Base-by-base conservation (phyloP, 2,113 vertebrate species). In the Phalacrocorax carbo region DNA sequence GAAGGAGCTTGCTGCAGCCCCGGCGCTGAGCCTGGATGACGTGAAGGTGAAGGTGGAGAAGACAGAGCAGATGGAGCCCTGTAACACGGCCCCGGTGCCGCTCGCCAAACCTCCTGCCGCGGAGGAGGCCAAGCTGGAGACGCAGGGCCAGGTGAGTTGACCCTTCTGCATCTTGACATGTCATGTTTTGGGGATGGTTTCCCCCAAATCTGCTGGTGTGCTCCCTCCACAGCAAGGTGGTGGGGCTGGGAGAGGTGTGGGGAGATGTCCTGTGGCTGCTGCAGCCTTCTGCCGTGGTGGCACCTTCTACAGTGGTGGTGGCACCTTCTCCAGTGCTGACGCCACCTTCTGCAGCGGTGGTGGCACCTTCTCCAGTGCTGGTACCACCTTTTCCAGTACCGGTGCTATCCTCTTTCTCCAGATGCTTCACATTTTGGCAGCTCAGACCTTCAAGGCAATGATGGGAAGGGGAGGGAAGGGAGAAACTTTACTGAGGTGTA, bases 41-140 rank as follows among this genome's bases (percentile, higher is more conserved):
- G 98, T 99, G 5, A 98, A 99, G 91, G 99, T 99, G 25, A 99
- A 99, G 95, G 97, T 98, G 70, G 99, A 99, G 97, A 99, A 99
- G 96, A 98, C 98, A 40, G 96, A 97, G 80, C 84, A 97, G 96
- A 98, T 64, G 97, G 96, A 92, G 40, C 93, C 97, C 52, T 94
- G 97, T 51, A 98, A 98, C 64, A 96, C 98, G 10, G 97, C 97
- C 93, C 98, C 93, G 61, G 96, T 82, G 79, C 96, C 52, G 12
- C 83, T 95, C 26, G 76, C 95, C 85, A 98, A 98, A 76, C 87
- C 97, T 12, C n/a, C 98, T 13, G 81, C 94, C 5, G 32, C 95
- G 0, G 98, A 98, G 66, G 98, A 98, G 13, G 96, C 96, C 46
- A 98, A 98, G 77, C 90, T 97, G 93, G 98, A 98, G 95, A 73